Conservation (phyloP, 64 coral and sea anemone genomes). For the Stichodactyla helianthus region DNA sequence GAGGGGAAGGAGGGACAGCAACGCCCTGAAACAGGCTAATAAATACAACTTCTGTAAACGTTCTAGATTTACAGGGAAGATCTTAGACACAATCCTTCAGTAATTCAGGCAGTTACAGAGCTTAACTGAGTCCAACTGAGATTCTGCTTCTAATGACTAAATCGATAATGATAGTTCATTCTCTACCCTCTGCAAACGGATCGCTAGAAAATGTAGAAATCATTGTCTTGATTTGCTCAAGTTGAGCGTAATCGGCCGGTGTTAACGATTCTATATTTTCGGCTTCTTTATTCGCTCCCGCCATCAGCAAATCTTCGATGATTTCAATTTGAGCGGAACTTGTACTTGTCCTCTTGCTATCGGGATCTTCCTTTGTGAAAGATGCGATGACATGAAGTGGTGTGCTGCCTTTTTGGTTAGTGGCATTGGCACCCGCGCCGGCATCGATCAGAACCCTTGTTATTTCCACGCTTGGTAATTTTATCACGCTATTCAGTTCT, state of each 20-base stretch:
- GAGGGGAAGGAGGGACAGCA: not conserved
- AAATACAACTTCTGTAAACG: no score
- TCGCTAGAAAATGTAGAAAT: slow-evolving; percentile 10
- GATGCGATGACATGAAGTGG: slow-evolving; percentile 43
- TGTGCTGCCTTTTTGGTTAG: slow-evolving; percentile 31
- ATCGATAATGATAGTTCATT: no score
- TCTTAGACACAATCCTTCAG: no score
- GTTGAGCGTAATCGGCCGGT: slow-evolving; percentile 7
- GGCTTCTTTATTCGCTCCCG: not conserved
- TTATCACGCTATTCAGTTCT: slow-evolving; percentile 21
- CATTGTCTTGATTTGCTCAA: not conserved
- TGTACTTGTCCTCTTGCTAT: slow-evolving; percentile 8
- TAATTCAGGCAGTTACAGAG: no score
- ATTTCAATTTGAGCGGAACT: slow-evolving; percentile 24
- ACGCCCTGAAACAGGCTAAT: no score
- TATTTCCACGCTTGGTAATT: slow-evolving; percentile 46
- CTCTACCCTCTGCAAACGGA: not conserved
- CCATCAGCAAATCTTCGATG: slow-evolving; percentile 15
- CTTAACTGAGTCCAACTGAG: no score
- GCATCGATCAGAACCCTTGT: slow-evolving; percentile 48
- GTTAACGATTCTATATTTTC: not conserved
- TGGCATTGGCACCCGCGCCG: slow-evolving; percentile 45
- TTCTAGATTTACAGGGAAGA: no score
- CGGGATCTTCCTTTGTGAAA: not conserved
- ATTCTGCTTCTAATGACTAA: no score